Evolutionary conservation across 2,888 invertebrate species (phyloP).

Genomic region (Adineta ricciae): DNA sequence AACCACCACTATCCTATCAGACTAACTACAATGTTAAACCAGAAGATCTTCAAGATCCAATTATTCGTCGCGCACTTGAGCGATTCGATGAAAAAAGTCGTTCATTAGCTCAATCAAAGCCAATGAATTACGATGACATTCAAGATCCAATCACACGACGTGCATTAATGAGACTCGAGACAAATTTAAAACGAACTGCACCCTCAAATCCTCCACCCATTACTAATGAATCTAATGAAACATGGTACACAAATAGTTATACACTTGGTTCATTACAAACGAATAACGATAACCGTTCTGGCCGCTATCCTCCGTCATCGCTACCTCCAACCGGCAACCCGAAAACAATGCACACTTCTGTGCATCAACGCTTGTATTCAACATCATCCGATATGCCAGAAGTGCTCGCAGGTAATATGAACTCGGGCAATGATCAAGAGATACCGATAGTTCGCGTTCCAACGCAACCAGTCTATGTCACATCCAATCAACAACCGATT

Average conservation of each 20-base stretch:
- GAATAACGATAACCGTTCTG: not conserved
- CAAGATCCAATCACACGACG: conserved; percentile 13
- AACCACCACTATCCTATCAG: not conserved
- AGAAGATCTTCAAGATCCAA: conserved; percentile 13
- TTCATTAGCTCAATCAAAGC: not conserved
- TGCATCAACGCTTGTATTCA: conserved; percentile 10
- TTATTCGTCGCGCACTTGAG: conserved; percentile 19
- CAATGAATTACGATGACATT: conserved; percentile 10
- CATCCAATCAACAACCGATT: not conserved
- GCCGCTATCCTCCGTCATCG: not conserved
- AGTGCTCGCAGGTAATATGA: not conserved
- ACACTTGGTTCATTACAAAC: not conserved
- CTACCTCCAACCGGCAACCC: not conserved
- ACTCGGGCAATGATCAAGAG: not conserved
- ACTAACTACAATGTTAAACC: not conserved
- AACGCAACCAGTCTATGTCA: not conserved
- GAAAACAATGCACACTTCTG: not conserved
- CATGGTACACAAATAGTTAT: conserved; percentile 1
- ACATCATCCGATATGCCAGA: not conserved
- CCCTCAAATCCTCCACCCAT: not conserved
- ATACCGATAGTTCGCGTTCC: not conserved
- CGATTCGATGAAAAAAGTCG: conserved; percentile 16
- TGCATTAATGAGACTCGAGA: conserved; percentile 2
- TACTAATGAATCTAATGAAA: not conserved
- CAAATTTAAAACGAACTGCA: not conserved